phyloP scores from a whole-genome alignment of 1,140 invertebrate genomes.

The Drosophila miranda region DNA sequence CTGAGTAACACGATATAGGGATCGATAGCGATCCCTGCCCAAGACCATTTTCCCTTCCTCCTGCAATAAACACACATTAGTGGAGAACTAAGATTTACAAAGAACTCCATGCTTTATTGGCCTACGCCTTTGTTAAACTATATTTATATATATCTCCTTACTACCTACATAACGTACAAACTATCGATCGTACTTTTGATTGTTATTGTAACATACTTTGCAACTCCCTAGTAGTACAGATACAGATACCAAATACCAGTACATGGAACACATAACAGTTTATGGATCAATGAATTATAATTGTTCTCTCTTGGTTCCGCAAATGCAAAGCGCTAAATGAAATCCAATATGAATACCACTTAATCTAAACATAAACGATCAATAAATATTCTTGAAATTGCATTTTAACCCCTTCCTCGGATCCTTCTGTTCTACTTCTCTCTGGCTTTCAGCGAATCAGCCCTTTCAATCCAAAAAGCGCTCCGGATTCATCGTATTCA shows the following conservation, averaged over 20 bases:
- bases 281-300: slow-evolving; percentile 44
- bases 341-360: slow-evolving; percentile 54
- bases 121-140: slow-evolving; percentile 51
- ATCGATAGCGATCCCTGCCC: not conserved
- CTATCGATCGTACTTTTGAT: slow-evolving; percentile 55
- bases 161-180: slow-evolving; percentile 33
- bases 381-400: slow-evolving; percentile 61
- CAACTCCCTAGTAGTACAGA: slow-evolving; percentile 44
- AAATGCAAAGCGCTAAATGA: slow-evolving; percentile 45
- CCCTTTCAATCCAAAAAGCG: too few species aligned
- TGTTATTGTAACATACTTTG: slow-evolving; percentile 63
- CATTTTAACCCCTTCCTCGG: slow-evolving; percentile 39
- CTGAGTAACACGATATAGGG: not conserved
- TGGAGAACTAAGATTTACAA: slow-evolving; percentile 28
- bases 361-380: slow-evolving; percentile 53
- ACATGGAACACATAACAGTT: slow-evolving; percentile 30
- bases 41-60: slow-evolving; percentile 1
- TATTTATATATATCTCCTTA: slow-evolving; percentile 28
- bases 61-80: slow-evolving; percentile 8
- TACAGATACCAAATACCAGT: not conserved
- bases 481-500: too few species aligned
- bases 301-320: slow-evolving; percentile 42
- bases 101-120: slow-evolving; percentile 36
- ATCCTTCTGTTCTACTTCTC: not conserved
- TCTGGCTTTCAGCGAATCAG: too few species aligned